phyloP scores from a whole-genome alignment of 2,888 invertebrate genomes.

The Blera fallax region DNA sequence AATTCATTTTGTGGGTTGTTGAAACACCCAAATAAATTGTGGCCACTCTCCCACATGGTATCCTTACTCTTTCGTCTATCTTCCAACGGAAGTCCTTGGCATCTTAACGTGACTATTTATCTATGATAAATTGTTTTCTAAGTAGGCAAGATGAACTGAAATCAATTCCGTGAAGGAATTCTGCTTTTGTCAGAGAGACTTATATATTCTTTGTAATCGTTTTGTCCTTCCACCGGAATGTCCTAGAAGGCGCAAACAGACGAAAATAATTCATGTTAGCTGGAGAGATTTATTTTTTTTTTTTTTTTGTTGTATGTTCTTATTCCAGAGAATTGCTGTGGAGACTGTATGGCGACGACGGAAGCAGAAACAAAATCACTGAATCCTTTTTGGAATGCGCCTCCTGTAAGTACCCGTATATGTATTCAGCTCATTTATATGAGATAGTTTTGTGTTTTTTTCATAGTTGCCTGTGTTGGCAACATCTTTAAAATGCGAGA shows the following conservation, averaged over 20 bases:
- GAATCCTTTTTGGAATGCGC: slow-evolving; percentile 37
- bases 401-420: neutral
- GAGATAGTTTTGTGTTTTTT: neutral
- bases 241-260: slow-evolving; percentile 36
- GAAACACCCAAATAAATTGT: slow-evolving; percentile 64
- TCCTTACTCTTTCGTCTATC: neutral
- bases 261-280: slow-evolving; percentile 65
- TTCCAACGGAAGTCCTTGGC: slow-evolving; percentile 45
- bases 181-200: slow-evolving; percentile 65
- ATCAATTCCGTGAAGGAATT: slow-evolving; percentile 68
- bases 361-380: slow-evolving; percentile 32
- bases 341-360: slow-evolving; percentile 1
- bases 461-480: neutral
- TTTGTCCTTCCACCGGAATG: slow-evolving; percentile 56
- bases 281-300: slow-evolving; percentile 28
- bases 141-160: slow-evolving; percentile 72
- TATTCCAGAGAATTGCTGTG: slow-evolving; percentile 11
- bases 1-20: slow-evolving; percentile 44
- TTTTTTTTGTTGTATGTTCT: neutral
- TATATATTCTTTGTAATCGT: slow-evolving; percentile 60
- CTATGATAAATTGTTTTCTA: slow-evolving; percentile 72
- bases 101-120: slow-evolving; percentile 72
- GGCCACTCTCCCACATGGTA: slow-evolving; percentile 32
- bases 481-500: slow-evolving; percentile 19
- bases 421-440: slow-evolving; percentile 4